Evolutionary conservation across 1,140 invertebrate species (phyloP).

Genomic region (Euura lappo): DNA sequence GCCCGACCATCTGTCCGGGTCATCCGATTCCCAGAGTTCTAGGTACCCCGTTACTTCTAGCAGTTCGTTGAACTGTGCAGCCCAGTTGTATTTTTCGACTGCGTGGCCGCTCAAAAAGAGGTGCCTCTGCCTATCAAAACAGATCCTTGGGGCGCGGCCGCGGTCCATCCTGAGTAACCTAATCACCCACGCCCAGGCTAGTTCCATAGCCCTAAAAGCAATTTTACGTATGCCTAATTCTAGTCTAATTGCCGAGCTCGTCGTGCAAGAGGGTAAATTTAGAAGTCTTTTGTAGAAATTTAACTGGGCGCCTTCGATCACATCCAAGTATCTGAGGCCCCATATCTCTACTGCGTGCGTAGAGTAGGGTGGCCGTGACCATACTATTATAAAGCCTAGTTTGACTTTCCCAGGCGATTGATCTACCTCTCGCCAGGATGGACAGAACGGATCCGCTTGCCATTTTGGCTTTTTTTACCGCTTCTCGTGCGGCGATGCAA

Average conservation of each 20-base stretch:
- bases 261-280: constrained; percentile 15
- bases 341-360: constrained; percentile 16
- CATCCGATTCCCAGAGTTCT: too few relatives aligned
- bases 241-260: constrained; percentile 16
- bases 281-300: constrained; percentile 23
- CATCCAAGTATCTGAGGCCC: constrained; percentile 19
- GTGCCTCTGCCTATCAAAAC: too few relatives aligned
- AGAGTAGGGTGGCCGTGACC: constrained; percentile 17
- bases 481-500: background rate
- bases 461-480: constrained; percentile 16
- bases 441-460: constrained; percentile 10
- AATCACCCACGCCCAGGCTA: constrained; percentile 14
- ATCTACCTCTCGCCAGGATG: constrained; percentile 9
- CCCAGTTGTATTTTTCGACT: too few relatives aligned
- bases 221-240: constrained; percentile 15
- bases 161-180: constrained; percentile 8
- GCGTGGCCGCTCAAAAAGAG: too few relatives aligned
- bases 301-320: constrained; percentile 15
- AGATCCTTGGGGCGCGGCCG: too few relatives aligned
- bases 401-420: constrained; percentile 14
- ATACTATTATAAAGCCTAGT: constrained; percentile 20
- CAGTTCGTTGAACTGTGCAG: too few relatives aligned
- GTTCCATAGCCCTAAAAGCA: background rate
- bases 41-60: too few relatives aligned
- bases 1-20: too few relatives aligned